Conservation (phyloP, 2,888 invertebrate species). For the Mesoligia furuncula region DNA sequence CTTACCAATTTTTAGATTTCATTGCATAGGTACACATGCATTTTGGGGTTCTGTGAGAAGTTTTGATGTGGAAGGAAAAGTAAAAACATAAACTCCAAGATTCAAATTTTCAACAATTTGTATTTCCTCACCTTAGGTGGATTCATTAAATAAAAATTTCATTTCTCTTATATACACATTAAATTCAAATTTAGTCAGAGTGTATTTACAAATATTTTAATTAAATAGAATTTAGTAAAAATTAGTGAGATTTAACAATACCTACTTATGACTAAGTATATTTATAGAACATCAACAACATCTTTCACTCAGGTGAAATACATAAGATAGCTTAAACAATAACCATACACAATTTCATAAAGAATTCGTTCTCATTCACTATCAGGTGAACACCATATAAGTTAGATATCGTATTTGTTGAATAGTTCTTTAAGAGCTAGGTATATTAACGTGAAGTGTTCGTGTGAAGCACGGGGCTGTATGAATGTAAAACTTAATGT, state of each 20-base stretch:
- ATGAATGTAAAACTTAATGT: slow-evolving; percentile 67
- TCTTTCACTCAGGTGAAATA: slow-evolving; percentile 87
- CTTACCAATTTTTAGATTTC: slow-evolving; percentile 6
- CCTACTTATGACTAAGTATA: slow-evolving; percentile 86
- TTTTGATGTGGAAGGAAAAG: slow-evolving; percentile 50
- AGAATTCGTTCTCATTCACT: slow-evolving; percentile 80
- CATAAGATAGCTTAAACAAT: slow-evolving; percentile 82
- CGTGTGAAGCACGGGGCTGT: slow-evolving; percentile 70
- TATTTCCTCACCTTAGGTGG: slow-evolving; percentile 90
- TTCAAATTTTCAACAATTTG: slow-evolving; percentile 89
- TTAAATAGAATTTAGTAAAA: slow-evolving; percentile 91
- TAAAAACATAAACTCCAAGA: slow-evolving; percentile 72
- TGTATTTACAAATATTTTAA: slow-evolving; percentile 91
- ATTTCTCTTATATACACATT: slow-evolving; percentile 90
- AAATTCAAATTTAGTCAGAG: slow-evolving; percentile 90
- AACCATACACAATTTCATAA: slow-evolving; percentile 83
- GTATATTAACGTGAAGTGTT: slow-evolving; percentile 73
- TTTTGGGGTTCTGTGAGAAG: slow-evolving; percentile 16
- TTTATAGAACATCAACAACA: slow-evolving; percentile 89
- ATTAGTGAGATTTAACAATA: slow-evolving; percentile 91
- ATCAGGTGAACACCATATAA: slow-evolving; percentile 80
- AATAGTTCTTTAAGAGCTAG: slow-evolving; percentile 72
- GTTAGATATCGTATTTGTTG: slow-evolving; percentile 71
- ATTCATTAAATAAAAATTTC: slow-evolving; percentile 89
- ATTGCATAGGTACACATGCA: not conserved